Evolutionary conservation across 2,113 vertebrate species (phyloP), one percentile per base, ranked within the genome.

Genomic region (Cyanocitta stelleri): DNA sequence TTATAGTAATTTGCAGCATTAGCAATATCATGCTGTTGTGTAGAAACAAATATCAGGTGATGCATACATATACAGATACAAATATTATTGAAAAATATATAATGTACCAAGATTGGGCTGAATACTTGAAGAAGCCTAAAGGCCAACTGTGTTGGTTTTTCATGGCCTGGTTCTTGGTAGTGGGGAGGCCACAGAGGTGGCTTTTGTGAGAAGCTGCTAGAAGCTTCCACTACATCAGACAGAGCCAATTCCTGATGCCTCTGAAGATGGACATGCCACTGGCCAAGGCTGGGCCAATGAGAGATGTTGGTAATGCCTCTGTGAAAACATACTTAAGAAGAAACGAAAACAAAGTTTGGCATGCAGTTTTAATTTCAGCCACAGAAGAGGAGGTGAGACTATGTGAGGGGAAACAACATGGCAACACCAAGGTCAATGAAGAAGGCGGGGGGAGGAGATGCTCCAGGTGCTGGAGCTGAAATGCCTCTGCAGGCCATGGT

Each of bases 161-260:
- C 29, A 24, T 29, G 9, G 41, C 18, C 23, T 56, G 12, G 23
- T 16, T 74, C 49, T 19, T 56, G 17, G 29, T 16, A 29, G 29
- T 27, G 15, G 18, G 6, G 4, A 11, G 11, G 3, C 0, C 29
- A 33, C 0, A 1, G 49, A 55, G 2, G 23, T 55, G n/a, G 23
- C 10, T 64, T 74, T 19, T 63, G 15, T 33, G 59, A 64, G 23
- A 74, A 64, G 5, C 6, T 55, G 29, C 29, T 74, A 14, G 29
- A 74, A 56, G 9, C 23, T 48, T n/a, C 12, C 10, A n/a, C n/a
- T 23, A 41, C 0, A 0, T 64, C 3, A 0, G 0, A 48, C n/a
- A 41, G 49, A 55, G 18, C 6, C 23, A 41, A 3, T 8, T 56
- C 51, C 29, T n/a, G 8, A 39, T 39, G 23, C 18, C 9, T 73